phyloP scores from a whole-genome alignment of 2,113 vertebrate genomes.

The Alosa alosa region DNA sequence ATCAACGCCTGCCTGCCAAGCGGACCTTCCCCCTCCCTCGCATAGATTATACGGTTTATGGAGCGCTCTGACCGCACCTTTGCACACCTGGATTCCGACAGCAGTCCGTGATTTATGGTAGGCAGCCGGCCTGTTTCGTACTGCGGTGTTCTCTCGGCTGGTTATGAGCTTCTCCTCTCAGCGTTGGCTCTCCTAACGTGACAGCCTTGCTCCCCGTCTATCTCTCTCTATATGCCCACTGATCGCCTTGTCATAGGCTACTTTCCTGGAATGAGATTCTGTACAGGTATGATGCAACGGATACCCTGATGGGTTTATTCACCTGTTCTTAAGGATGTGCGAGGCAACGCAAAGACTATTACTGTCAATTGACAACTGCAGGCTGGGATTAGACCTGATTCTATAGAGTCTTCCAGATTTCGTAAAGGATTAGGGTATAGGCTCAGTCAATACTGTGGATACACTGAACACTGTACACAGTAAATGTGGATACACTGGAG shows the following conservation, averaged over 20 bases:
- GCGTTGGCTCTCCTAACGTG: conserved; percentile 31
- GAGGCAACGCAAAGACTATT: no score
- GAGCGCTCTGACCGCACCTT: conserved; percentile 61
- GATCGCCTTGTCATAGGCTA: background rate
- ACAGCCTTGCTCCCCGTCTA: background rate
- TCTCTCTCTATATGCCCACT: background rate
- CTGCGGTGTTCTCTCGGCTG: conserved; percentile 54
- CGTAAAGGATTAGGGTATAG: no score
- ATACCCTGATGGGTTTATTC: background rate
- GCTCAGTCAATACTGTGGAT: no score
- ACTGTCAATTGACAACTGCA: background rate
- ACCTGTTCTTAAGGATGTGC: background rate
- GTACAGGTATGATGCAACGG: background rate
- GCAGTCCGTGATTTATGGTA: conserved; percentile 64
- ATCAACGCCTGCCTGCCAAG: conserved; percentile 64
- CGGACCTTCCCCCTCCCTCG: conserved; percentile 68
- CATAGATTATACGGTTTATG: conserved; percentile 55
- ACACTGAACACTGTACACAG: no score
- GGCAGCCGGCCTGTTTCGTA: conserved; percentile 45
- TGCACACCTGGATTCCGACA: conserved; percentile 73
- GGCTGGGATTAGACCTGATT: background rate
- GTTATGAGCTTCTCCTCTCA: conserved; percentile 61
- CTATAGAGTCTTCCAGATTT: no score
- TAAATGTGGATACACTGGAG: no score
- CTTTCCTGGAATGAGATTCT: background rate